These are phyloP conservation scores for Danio kyathit DNA, from an alignment of 2,797 vertebrate species.

Conservation along the genomic window DNA sequence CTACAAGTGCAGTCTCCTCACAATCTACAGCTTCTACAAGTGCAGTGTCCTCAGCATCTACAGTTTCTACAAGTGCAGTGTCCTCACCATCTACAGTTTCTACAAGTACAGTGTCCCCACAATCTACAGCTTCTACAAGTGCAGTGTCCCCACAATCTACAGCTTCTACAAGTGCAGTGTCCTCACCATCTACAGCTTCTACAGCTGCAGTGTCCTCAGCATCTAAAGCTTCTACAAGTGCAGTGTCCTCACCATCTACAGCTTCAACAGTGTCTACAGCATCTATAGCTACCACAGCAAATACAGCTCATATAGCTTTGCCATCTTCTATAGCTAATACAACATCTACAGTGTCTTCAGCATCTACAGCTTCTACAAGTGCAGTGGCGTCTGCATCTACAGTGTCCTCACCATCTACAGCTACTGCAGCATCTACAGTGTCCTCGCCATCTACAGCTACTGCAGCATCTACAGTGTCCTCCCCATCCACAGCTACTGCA, in stretches of 20 bases:
- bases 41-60: no score
- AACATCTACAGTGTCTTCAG: neutral
- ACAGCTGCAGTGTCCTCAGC: no score
- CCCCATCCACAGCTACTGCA: neutral
- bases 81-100: no score
- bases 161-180: no score
- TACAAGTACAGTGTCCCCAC: no score
- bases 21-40: no score
- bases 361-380: neutral
- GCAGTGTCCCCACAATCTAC: no score
- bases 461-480: neutral
- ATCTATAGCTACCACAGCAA: neutral
- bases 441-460: neutral
- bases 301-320: accelerated
- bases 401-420: neutral
- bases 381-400: neutral
- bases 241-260: neutral
- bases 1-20: no score
- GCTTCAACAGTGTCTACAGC: neutral
- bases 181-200: no score
- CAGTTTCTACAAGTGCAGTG: no score
- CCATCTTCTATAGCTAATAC: neutral
- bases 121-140: no score
- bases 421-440: neutral
- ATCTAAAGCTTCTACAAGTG: no score